Conservation (phyloP, 92 coral and sea anemone genomes). For the Virgularia gustaviana region DNA sequence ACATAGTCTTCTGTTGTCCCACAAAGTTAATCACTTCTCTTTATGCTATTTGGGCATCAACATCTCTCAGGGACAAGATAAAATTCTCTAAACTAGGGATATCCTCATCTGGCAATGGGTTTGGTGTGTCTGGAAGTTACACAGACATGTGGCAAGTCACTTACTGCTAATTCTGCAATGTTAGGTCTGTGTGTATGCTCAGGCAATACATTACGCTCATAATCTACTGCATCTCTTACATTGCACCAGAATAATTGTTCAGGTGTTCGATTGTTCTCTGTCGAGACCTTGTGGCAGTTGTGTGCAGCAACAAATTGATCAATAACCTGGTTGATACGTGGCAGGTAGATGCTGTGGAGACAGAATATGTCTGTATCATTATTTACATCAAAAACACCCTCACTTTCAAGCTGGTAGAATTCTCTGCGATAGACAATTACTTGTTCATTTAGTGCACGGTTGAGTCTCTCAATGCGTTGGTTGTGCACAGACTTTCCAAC, state of each 20-base stretch:
- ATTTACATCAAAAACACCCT: slow-evolving; percentile 49
- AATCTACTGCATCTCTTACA: background rate
- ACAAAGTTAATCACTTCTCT: background rate
- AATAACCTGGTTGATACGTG: slow-evolving; percentile 43
- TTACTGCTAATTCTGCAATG: background rate
- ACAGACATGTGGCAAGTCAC: background rate
- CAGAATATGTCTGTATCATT: slow-evolving; percentile 56
- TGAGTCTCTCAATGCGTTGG: slow-evolving; percentile 52
- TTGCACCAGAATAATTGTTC: slow-evolving; percentile 45
- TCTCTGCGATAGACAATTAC: too few relatives aligned
- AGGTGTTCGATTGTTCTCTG: slow-evolving; percentile 40
- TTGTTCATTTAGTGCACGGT: slow-evolving; percentile 54
- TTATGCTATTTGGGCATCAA: background rate
- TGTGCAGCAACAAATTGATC: slow-evolving; percentile 37
- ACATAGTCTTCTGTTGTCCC: too few relatives aligned
- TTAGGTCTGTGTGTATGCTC: background rate
- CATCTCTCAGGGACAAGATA: background rate
- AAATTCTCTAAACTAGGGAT: background rate
- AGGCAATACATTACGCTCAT: background rate
- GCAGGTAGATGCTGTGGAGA: slow-evolving; percentile 49
- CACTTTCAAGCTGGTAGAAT: slow-evolving; percentile 45
- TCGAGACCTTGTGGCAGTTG: slow-evolving; percentile 45
- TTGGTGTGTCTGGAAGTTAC: background rate
- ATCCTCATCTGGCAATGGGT: background rate
- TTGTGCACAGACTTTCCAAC: slow-evolving; percentile 55